A percentile compares a stretch with the other conserved stretches of the same genome.
Conservation (phyloP, 2,113 vertebrate genomes). For the Marcusenius ussheri region DNA sequence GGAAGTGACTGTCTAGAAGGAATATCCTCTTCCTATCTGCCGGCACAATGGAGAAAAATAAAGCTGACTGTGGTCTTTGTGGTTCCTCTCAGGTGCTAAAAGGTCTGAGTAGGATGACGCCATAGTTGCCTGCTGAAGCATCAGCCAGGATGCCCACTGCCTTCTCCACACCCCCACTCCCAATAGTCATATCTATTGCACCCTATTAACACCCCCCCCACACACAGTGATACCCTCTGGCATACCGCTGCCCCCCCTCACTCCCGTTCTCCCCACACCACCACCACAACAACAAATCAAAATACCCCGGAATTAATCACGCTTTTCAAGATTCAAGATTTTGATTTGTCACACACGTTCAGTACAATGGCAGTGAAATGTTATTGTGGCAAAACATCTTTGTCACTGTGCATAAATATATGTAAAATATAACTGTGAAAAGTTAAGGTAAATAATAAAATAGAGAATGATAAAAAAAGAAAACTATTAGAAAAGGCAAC, state of each 20-base stretch:
- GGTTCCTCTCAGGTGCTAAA: neutral
- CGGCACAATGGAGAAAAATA: neutral
- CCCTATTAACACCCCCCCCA: neutral
- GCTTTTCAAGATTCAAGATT: neutral
- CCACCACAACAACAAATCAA: neutral
- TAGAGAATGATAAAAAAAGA: neutral
- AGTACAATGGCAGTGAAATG: neutral
- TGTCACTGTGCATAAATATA: neutral
- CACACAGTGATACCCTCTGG: neutral
- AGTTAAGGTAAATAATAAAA: neutral
- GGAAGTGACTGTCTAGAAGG: neutral
- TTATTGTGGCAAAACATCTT: neutral
- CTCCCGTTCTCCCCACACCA: neutral
- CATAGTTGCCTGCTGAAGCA: neutral
- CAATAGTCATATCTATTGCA: neutral
- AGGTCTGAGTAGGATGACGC: neutral
- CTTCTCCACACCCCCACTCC: neutral
- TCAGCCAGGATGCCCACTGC: neutral
- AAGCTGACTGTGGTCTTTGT: neutral
- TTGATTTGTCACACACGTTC: neutral
- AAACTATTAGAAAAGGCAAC: neutral
- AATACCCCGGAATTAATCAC: neutral
- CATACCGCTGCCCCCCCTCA: neutral
- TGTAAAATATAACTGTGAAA: neutral
- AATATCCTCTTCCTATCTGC: neutral